phyloP scores from a whole-genome alignment of 1,140 invertebrate species.

The Ylistrum balloti region DNA sequence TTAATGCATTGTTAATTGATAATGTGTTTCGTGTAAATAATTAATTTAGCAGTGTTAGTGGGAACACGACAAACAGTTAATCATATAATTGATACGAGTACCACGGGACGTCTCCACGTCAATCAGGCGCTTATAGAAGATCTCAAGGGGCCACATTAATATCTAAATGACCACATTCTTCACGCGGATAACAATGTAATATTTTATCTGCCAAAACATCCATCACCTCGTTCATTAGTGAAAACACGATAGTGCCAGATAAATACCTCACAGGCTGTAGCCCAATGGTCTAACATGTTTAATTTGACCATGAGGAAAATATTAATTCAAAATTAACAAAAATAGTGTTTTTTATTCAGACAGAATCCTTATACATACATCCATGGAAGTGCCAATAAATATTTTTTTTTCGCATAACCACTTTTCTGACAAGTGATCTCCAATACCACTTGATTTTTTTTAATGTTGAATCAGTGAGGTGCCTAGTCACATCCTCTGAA shows the following conservation, averaged over 20 bases:
- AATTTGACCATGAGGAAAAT: too few relatives aligned
- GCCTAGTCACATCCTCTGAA: too few relatives aligned
- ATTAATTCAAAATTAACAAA: too few relatives aligned
- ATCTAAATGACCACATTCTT: conserved; percentile 9
- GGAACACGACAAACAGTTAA: neutral
- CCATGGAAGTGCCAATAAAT: too few relatives aligned
- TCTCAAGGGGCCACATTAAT: neutral
- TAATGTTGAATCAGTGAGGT: too few relatives aligned
- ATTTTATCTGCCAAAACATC: conserved; percentile 28
- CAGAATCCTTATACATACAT: too few relatives aligned
- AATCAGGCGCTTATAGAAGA: neutral
- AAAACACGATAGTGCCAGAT: neutral
- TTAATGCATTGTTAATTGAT: conserved; percentile 22
- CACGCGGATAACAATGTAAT: conserved; percentile 24
- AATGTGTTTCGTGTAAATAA: conserved; percentile 28
- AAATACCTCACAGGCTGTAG: neutral
- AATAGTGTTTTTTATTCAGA: too few relatives aligned
- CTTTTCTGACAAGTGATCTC: too few relatives aligned
- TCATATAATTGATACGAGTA: conserved; percentile 34
- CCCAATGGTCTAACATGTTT: neutral
- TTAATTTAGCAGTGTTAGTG: conserved; percentile 11
- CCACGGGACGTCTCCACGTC: neutral
- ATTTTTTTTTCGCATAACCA: too few relatives aligned
- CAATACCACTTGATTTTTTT: too few relatives aligned
- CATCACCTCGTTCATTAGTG: neutral